Base-by-base conservation (phyloP, 2,113 vertebrate genomes). In the Bungarus multicinctus region DNA sequence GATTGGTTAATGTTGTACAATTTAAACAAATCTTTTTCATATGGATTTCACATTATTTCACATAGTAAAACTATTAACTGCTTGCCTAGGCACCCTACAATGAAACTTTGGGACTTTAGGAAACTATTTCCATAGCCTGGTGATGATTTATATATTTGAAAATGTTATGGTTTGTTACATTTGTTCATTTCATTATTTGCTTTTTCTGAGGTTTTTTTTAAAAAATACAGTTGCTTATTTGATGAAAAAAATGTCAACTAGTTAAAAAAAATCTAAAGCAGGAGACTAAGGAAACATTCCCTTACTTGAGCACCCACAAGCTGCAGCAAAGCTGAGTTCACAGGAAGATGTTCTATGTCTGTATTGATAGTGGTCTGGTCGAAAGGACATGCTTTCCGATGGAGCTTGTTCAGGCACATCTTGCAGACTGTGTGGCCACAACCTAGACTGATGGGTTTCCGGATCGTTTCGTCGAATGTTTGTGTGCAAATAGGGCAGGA, bases 331-430 rank as follows among this genome's bases (percentile, higher is more conserved):
- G 99, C 99, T 11, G 99, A 99, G 96, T 99, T 99, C 94, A 99
- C 99, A 55, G 99, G 99, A 92, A 99, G 98, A 96, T 99, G 99
- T 94, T 99, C 99, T 58, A 99, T 99, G 97, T 99, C 99, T 8
- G 99, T 99, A 95, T 98, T 99, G 97, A 99, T 99, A 98, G 99
- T 98, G 93, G 99, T 99, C 98, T 99, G 99, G 98, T 99, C 99
- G 94, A 99, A 99, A 74, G 99, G 99, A 96, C 99, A 99, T 95
- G 99, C 99, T 98, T 99, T 99, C 88, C 99, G 98, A 96, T 99
- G 99, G 96, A 99, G 98, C 97, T 99, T 99, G 97, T 99, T 99
- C 97, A 99, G 98, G 98, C 99, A 99, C 99, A 99, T 99, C 98
- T 99, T 99, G 98, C 99, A 99, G 97, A 99, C 99, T 47, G 99